phyloP scores from a whole-genome alignment of 2,797 vertebrate species.

The Coracias cyanogaster region DNA sequence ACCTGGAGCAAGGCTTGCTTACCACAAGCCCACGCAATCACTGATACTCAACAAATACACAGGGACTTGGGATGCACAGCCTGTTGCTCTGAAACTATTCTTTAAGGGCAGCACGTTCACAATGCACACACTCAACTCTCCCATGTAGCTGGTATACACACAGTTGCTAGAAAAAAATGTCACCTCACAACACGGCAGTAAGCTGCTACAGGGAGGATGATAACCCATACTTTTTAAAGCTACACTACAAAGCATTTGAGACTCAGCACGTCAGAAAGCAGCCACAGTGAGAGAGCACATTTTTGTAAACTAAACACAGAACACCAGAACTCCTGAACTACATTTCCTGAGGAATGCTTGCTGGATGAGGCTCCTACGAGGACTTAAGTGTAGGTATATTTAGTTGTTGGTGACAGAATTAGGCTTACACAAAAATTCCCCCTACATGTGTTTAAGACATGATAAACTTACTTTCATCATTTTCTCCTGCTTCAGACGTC shows the following conservation, averaged over 20 bases:
- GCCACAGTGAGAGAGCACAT: fast-evolving
- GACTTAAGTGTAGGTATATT: background rate
- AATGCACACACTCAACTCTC: background rate
- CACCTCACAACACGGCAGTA: background rate
- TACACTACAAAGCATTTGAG: background rate
- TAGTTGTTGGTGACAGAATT: background rate
- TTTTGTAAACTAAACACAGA: background rate
- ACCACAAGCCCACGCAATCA: background rate
- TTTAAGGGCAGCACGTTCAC: background rate
- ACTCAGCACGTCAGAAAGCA: background rate
- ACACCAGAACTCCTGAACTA: background rate
- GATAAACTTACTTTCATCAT: constrained; percentile 91
- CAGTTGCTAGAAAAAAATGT: background rate
- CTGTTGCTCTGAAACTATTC: background rate
- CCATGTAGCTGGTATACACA: background rate
- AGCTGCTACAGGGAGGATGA: background rate
- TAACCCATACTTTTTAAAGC: background rate
- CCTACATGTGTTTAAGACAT: background rate
- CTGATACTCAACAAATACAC: background rate
- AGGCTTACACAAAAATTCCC: background rate
- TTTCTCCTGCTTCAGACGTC: constrained; percentile 91
- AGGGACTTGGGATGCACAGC: background rate
- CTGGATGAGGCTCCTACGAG: background rate
- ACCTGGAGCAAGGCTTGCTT: background rate
- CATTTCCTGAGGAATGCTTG: background rate